phyloP scores from a whole-genome alignment of 2,797 vertebrate genomes.

The Arnoldichthys spilopterus region DNA sequence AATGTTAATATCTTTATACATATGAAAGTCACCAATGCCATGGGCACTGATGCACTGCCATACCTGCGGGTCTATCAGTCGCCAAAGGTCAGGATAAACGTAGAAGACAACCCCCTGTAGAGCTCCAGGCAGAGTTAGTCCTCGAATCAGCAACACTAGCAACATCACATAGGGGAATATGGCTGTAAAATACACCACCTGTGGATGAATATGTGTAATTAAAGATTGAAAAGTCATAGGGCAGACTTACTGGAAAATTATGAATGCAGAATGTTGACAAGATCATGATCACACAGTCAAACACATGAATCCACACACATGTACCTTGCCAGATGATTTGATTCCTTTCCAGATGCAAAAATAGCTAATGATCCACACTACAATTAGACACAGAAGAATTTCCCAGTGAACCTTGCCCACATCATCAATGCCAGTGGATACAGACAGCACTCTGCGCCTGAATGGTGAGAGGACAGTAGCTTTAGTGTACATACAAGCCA shows the following conservation, averaged over 20 bases:
- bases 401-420: too few relatives aligned
- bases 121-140: slow-evolving; percentile 78
- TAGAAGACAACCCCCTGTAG: slow-evolving; percentile 73
- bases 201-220: neutral
- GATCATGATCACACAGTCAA: slow-evolving; percentile 55
- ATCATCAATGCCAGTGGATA: slow-evolving; percentile 78
- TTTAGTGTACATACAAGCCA: too few relatives aligned
- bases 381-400: too few relatives aligned
- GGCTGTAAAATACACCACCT: slow-evolving; percentile 81
- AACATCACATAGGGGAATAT: slow-evolving; percentile 82
- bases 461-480: neutral
- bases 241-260: too few relatives aligned
- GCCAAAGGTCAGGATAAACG: slow-evolving; percentile 72
- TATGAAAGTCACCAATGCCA: neutral
- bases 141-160: too few relatives aligned
- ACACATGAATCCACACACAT: slow-evolving; percentile 72
- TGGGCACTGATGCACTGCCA: too few relatives aligned
- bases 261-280: too few relatives aligned
- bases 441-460: slow-evolving; percentile 71
- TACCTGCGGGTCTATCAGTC: slow-evolving; percentile 76
- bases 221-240: too few relatives aligned
- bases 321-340: too few relatives aligned
- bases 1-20: too few relatives aligned
- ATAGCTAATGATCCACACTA: too few relatives aligned
- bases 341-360: too few relatives aligned